Conservation (phyloP, 2,797 vertebrate genomes). For the Chelonia mydas region DNA sequence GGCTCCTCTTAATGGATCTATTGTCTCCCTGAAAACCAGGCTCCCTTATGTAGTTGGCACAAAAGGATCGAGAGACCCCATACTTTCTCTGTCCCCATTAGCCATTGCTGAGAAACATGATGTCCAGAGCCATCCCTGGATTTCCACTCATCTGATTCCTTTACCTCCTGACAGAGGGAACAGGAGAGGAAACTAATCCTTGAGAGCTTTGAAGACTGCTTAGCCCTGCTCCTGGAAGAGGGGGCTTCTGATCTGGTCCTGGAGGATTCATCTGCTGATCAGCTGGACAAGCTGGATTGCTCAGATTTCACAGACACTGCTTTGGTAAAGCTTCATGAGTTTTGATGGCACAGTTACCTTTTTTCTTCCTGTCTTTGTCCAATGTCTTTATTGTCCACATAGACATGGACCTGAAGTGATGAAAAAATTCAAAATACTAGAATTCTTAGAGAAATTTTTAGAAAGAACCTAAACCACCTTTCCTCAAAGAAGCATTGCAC, state of each 20-base stretch:
- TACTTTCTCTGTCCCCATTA: conserved; percentile 9
- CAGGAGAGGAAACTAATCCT: conserved; percentile 66
- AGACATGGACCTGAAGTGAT: conserved; percentile 76
- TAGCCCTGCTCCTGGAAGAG: conserved; percentile 63
- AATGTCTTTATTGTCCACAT: conserved; percentile 74
- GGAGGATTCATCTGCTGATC: conserved; percentile 69
- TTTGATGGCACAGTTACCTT: conserved; percentile 68
- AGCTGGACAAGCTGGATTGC: conserved; percentile 67
- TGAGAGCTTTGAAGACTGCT: conserved; percentile 59
- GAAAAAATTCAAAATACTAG: conserved; percentile 76
- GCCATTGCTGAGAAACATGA: conserved; percentile 45
- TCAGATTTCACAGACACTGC: conserved; percentile 73
- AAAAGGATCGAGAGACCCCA: too few relatives aligned
- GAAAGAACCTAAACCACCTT: conserved; percentile 59
- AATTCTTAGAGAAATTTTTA: conserved; percentile 50
- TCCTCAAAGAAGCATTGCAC: conserved; percentile 57
- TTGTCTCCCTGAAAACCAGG: conserved; percentile 29
- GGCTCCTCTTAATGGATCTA: conserved; percentile 45
- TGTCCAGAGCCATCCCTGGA: conserved; percentile 68
- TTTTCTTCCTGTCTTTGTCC: conserved; percentile 73
- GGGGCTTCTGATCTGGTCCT: conserved; percentile 69
- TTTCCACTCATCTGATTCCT: conserved; percentile 53
- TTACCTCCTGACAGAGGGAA: conserved; percentile 55
- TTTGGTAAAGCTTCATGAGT: conserved; percentile 73
- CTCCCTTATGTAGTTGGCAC: conserved; percentile 9